A percentile compares a stretch with the other conserved stretches of the same genome.
Conservation (phyloP, 2,113 vertebrate species). For the Phainopepla nitens region DNA sequence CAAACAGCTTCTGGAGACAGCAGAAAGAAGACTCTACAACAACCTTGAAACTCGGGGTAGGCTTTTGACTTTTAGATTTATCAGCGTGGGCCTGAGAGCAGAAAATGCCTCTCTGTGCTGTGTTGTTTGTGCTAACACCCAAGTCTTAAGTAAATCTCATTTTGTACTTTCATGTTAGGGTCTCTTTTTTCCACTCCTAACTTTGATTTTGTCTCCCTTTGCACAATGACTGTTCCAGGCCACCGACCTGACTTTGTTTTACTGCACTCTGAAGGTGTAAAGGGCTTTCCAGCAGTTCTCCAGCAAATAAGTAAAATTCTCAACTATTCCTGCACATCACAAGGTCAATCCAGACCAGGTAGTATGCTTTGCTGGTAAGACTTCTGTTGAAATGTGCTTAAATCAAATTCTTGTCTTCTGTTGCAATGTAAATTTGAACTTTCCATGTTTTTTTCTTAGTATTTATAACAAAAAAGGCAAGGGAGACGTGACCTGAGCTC, state of each 20-base stretch:
- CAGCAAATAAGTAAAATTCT: conserved; percentile 92
- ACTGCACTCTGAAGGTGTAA: conserved; percentile 73
- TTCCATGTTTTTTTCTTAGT: background rate
- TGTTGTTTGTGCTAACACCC: background rate
- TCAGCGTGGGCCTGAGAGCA: background rate
- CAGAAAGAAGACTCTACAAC: conserved; percentile 81
- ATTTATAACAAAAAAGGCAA: background rate
- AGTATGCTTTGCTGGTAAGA: background rate
- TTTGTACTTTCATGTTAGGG: background rate
- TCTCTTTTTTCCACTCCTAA: background rate
- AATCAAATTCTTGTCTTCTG: background rate
- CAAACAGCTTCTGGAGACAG: conserved; percentile 91
- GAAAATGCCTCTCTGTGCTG: background rate
- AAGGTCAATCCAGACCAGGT: conserved; percentile 81
- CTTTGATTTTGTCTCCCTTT: background rate
- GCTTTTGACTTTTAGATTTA: background rate
- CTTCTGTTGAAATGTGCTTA: background rate
- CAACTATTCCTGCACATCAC: conserved; percentile 73
- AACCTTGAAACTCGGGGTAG: conserved; percentile 83
- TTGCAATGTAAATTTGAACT: background rate
- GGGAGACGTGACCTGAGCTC: background rate
- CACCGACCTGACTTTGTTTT: conserved; percentile 69
- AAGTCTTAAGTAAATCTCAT: background rate
- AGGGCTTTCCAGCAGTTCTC: conserved; percentile 86
- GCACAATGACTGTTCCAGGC: conserved; percentile 67